Base-by-base conservation (phyloP, 2,888 invertebrate genomes). In the Melipona beecheii region DNA sequence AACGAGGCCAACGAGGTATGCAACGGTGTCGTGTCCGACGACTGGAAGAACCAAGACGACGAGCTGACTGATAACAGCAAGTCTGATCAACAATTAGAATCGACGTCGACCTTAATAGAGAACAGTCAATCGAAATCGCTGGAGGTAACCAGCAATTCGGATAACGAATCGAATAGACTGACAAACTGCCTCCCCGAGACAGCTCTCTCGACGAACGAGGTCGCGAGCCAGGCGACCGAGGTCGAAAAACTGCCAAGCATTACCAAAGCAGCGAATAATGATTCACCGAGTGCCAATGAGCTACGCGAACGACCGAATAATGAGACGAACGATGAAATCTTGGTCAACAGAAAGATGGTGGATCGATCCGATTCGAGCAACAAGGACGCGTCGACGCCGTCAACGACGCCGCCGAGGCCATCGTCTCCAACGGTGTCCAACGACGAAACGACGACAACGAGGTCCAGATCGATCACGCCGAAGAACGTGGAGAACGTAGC, bases 161-260 rank as follows among this genome's bases (percentile, higher is more conserved):
- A 71, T 11, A 31, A 60, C 50, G 90, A 91, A 84, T 78, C 87
- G 19, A 88, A 90, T 69, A 90, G 91, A 90, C 87, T 91, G 87
- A 90, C 75, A 49, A 76, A 77, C 69, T 54, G 75, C 49, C 66
- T 77, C 56, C 52, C 36, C 21, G 82, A 21, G n/a, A 4, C 74
- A 5, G 65, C 17, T 21, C 31, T 4, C 36, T 75, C 73, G 36
- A 73, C 72, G 86, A 91, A 70, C 66, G 85, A 85, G 49, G 31
- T 64, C 62, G 19, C 19, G 52, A 21, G 69, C 13, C 24, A 69
- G n/a, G 15, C 31, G 58, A 75, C 58, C 64, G 75, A 84, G 24
- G 27, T 78, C 31, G 74, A 77, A 27, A 68, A 81, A 65, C 62
- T 64, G 62, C 66, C 70, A 43, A 82, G n/a, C 64, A 50, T 62